These are phyloP conservation scores for Phaenicophaeus curvirostris DNA, from an alignment of 2,797 vertebrate species.

Conservation along the genomic window DNA sequence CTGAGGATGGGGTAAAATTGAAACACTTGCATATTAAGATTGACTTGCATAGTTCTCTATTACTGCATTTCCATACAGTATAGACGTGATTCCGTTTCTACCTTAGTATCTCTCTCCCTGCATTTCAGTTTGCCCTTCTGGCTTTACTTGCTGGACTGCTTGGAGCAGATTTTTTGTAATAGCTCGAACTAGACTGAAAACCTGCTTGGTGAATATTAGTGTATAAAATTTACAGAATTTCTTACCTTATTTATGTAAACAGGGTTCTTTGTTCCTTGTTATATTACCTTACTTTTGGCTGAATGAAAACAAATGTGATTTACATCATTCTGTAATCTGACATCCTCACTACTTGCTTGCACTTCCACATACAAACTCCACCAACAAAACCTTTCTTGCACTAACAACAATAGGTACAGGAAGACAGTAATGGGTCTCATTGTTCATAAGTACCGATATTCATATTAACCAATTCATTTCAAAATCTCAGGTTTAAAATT, in stretches of 20 bases:
- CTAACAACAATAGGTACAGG: fast-evolving
- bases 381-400: background rate
- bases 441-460: background rate
- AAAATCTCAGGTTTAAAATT: background rate
- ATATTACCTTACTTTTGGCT: background rate
- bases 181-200: background rate
- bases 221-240: background rate
- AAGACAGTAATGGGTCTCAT: background rate
- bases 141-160: background rate
- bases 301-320: background rate
- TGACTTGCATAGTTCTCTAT: background rate
- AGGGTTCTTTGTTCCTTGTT: background rate
- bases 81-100: background rate
- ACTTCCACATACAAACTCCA: background rate
- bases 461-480: background rate
- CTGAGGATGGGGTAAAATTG: background rate
- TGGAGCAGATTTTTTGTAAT: background rate
- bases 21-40: background rate
- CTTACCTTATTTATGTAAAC: background rate
- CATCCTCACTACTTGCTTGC: background rate
- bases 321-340: background rate
- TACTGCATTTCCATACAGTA: background rate
- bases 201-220: background rate
- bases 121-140: background rate
- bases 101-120: background rate